Evolutionary conservation across 2,113 vertebrate genomes (phyloP), one percentile per base, ranked within the genome.

Genomic region (Corythornis madagascariensis): DNA sequence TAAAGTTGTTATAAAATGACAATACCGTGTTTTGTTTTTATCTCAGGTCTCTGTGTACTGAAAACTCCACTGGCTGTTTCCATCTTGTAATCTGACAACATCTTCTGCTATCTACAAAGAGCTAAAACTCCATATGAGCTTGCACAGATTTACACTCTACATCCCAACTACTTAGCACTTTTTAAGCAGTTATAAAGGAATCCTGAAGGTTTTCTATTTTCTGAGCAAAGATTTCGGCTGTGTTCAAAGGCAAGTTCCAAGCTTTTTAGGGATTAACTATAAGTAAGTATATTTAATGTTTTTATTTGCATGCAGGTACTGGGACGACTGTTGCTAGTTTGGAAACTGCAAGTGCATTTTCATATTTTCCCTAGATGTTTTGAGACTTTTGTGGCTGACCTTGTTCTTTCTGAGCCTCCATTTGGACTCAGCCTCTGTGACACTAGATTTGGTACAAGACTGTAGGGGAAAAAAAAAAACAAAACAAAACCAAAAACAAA

Each of bases 61-160:
- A 92, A 94, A 96, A 93, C 38, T 94, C 75, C 38, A n/a, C 56
- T 83, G 43, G 43, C 56, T 89, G 59, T 92, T 93, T 93, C 86
- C 60, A 67, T 80, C 18, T 79, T 21, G 45, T 63, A 73, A 87
- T 91, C 89, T 95, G 28, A 92, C 79, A 90, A 57, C 61, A 57
- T 1, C 89, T 93, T 80, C 63, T 89, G 25, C 66, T 92, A 56
- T 89, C 91, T 94, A 67, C 82, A 95, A 89, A 92, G 89, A 89
- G 74, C 47, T 47, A 89, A 83, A 91, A 76, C 67, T 87, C 71
- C 29, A 6, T 63, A 70, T 17, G 67, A 91, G 13, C 6, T 88
- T 77, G 25, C 71, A 85, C 0, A 1, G 25, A 35, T 89, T 81
- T 66, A 15, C 40, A 77, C 33, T 60, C 33, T 82, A 56, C 28